Base-by-base conservation (phyloP, 2,113 vertebrate genomes). In the Heterotilapia buettikoferi region DNA sequence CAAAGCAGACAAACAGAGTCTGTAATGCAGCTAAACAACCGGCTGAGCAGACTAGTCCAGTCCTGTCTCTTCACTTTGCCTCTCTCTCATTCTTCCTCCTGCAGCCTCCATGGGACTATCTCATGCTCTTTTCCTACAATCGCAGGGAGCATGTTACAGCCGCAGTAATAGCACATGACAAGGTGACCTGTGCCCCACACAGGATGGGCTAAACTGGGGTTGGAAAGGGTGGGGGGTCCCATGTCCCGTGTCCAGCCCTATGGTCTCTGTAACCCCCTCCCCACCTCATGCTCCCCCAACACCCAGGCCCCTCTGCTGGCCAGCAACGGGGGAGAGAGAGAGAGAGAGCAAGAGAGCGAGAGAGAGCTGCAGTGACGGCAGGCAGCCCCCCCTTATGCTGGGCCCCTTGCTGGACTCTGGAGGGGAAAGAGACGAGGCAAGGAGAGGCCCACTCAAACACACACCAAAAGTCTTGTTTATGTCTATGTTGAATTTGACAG, bases 331-430 rank as follows among this genome's bases (percentile, higher is more conserved):
- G 78, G 90, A 88, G 89, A 93, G 89, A 88, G 91, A 79, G 91
- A 93, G 89, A 90, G 61, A 7, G 31, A 38, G 36, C 29, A 31
- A 31, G 29, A 36, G 33, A 36, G 33, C 8, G 8, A 36, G 36
- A 36, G 8, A 36, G 36, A 31, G 5, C 61, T 66, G 89, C 83
- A 92, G 92, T 80, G 92, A 94, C 90, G 85, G 93, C 91, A 93
- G 90, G 88, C 92, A 93, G 92, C 92, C 92, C 94, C 94, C 71
- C 95, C 93, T 95, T 95, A 89, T 91, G 86, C 94, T 94, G 95
- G 95, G 94, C 95, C 95, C 90, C 95, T 95, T 93, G 92, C 93
- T 96, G 95, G 95, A 96, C 95, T 96, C 93, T 93, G 95, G 94
- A 95, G 92, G 94, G 93, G 93, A 95, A 95, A 94, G 92, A 95